Percentiles rank a stretch among this genome's conserved stretches.
These are phyloP conservation scores for Nemopilema nomurai DNA, from an alignment of 30 jellyfish, hydroid and myxozoan species.

Conservation along the genomic window DNA sequence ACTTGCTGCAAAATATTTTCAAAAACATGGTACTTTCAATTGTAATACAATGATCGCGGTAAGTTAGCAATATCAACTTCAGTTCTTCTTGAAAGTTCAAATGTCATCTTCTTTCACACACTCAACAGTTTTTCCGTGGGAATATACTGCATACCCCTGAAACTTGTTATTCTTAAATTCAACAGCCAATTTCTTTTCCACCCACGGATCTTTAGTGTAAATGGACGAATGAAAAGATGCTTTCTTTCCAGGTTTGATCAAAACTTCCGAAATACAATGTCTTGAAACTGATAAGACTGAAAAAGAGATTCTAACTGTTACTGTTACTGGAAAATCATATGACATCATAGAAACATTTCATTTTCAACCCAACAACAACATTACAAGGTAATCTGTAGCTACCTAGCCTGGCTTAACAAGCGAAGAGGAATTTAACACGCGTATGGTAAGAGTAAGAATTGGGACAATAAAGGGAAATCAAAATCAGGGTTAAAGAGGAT, in stretches of 20 bases:
- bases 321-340: not conserved
- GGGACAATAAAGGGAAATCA: too few species aligned
- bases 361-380: too few species aligned
- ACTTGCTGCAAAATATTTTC: too few species aligned
- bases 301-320: not conserved
- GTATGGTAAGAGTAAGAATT: too few species aligned
- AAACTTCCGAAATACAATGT: not conserved
- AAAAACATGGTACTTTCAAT: too few species aligned
- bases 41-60: too few species aligned
- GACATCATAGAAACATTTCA: too few species aligned
- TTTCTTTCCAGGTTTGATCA: not conserved
- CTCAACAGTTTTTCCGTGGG: not conserved
- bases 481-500: too few species aligned
- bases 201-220: not conserved
- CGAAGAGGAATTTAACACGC: too few species aligned
- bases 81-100: not conserved
- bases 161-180: not conserved
- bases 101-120: not conserved
- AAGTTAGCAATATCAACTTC: too few species aligned
- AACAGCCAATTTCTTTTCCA: not conserved
- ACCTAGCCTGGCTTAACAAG: too few species aligned
- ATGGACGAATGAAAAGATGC: not conserved
- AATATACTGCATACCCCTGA: not conserved
- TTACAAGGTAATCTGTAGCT: too few species aligned
- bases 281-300: not conserved